Base-by-base conservation (phyloP, 2,797 vertebrate genomes). In the Coilia nasus region DNA sequence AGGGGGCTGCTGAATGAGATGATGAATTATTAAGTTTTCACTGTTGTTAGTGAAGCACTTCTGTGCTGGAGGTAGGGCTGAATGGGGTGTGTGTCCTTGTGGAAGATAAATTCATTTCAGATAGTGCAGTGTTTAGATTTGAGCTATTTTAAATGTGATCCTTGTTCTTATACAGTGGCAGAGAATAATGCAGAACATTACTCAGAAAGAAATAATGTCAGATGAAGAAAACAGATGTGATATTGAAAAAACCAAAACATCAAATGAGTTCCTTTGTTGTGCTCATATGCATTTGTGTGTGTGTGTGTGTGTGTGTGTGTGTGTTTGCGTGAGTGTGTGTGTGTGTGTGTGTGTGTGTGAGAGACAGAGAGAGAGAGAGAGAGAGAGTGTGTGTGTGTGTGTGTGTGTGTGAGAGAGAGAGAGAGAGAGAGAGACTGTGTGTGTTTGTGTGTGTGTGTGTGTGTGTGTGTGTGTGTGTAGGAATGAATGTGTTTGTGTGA, bases 11-110 rank as follows among this genome's bases (percentile, higher is more conserved):
- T 78, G 71, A 41, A 78, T 78, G 35, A 35, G 67, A 44, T 44
- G 71, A 6, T 78, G 71, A 78, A 78, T 78, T 78, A 78, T 78
- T 78, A 78, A 44, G 31, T 78, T 44, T 78, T 17, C 41, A 6
- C 19, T 44, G 7, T 78, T 44, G 41, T 44, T 78, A 78, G 21
- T 78, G n/a, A 31, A 44, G 35, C 3, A 17, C 35, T 35, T 41
- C 28, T 78, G 71, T 78, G 71, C 19, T 21, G 17, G 21, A 19
- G 31, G 3, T 71, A 14, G 31, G 67, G 4, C 0, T 6, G 57
- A 59, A 23, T 11, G 62, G 56, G 21, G 50, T 84, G 64, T 83
- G 23, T 85, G 60, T 82, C 59, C 56, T 21, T 6, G 23, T 75
- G 64, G 23, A 41, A 75, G 28, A 41, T 75, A 19, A 41, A 19